Base-by-base conservation (phyloP, 1,140 invertebrate species). In the Nylanderia fulva region DNA sequence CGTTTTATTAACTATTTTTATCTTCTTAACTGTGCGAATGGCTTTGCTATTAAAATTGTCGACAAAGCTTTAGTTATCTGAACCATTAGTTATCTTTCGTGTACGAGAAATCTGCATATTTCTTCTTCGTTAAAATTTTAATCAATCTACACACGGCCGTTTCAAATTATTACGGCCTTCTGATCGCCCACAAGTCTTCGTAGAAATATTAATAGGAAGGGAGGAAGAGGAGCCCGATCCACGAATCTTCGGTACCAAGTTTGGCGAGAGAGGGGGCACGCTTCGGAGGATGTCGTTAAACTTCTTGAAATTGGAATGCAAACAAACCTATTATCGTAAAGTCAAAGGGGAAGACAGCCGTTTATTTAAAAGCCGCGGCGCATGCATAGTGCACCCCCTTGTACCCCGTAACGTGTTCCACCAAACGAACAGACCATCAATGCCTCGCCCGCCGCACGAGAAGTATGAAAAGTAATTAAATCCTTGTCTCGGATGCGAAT, bases 391-490 rank as follows among this genome's bases (percentile, higher is more conserved):
- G 56, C 33, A 45, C 39, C 66, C 60, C 68, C 58, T 33, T 7
- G 15, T 33, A n/a, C n/a, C 39, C 71, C 66, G 18, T n/a, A 9
- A 63, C 45, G 24, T 45, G 15, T 45, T 56, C 66, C 24, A 82
- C 69, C 58, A 42, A 60, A 72, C 60, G 63, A 84, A 74, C 86
- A 60, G 79, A 69, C 82, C 88, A 90, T 92, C 92, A 91, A 90
- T 92, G 89, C 89, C 91, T 89, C 84, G 79, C 71, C 86, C 86
- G 88, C 87, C 87, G 76, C 90, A 92, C 91, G 91, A 91, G 93
- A 94, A 93, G 90, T 94, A 93, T 91, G 91, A 92, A 94, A 94
- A 93, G 92, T 94, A 94, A 94, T 94, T 94, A 94, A 91, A 93
- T 91, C 56, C 89, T 18, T 48, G 52, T 48, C 48, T 63, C 5